phyloP scores from a whole-genome alignment of 2,113 vertebrate genomes.

The Zosterops lateralis region DNA sequence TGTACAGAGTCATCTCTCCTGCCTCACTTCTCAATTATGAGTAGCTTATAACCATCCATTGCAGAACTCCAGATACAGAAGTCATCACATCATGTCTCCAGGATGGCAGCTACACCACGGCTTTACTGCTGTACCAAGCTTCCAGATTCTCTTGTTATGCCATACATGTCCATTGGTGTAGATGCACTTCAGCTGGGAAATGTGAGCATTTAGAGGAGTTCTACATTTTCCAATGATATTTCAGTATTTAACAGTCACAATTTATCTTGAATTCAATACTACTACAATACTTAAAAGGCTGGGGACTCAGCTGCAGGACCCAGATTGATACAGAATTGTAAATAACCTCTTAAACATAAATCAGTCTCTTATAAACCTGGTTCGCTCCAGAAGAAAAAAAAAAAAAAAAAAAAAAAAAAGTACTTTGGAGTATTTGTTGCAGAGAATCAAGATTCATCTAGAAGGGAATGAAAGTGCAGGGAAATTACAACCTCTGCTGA shows the following conservation, averaged over 20 bases:
- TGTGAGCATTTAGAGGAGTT: neutral
- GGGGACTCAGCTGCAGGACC: neutral
- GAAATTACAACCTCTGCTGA: neutral
- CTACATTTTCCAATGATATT: neutral
- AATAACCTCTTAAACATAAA: neutral
- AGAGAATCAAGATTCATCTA: neutral
- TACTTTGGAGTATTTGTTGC: neutral
- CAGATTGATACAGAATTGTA: neutral
- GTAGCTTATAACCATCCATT: neutral
- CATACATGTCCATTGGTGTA: accelerated
- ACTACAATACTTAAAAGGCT: neutral
- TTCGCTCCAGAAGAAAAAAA: neutral
- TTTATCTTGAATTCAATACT: neutral
- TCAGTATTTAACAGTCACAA: neutral
- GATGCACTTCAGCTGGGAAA: neutral
- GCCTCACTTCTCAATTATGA: neutral
- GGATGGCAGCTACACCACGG: too few species aligned
- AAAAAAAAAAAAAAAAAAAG: neutral
- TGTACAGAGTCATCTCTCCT: neutral
- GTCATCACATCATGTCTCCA: neutral
- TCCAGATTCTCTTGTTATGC: neutral
- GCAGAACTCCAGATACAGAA: neutral
- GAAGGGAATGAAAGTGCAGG: neutral
- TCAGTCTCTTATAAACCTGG: neutral
- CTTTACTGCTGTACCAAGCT: neutral